Percentiles rank a stretch among this genome's conserved stretches.
Evolutionary conservation across 1,140 invertebrate species (phyloP).

Genomic region (Rhynchophorus ferrugineus): DNA sequence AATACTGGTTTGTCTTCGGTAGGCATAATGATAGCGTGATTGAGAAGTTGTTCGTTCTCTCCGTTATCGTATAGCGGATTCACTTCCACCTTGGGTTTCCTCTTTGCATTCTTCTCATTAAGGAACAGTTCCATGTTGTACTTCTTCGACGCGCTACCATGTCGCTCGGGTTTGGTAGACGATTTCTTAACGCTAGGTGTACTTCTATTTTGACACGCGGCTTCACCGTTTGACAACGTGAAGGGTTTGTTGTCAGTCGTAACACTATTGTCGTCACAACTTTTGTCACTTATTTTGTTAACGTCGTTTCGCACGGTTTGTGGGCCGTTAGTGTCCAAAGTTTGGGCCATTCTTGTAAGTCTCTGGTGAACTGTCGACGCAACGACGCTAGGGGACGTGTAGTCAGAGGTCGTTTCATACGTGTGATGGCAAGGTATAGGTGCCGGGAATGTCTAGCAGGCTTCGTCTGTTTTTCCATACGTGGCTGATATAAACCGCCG

Average conservation of each 20-base stretch:
- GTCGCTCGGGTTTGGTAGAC: no score
- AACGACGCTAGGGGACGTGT: constrained; percentile 26
- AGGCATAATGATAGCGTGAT: constrained; percentile 6
- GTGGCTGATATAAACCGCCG: constrained; percentile 25
- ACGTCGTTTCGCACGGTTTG: constrained; percentile 15
- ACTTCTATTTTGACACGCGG: constrained; percentile 5
- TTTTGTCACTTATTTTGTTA: constrained; percentile 17
- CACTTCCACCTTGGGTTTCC: constrained; percentile 15
- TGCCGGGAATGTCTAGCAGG: constrained; percentile 20
- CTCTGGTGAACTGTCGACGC: constrained; percentile 37
- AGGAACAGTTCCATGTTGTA: constrained; percentile 16
- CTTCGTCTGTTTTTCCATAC: constrained; percentile 31
- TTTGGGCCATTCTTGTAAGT: constrained; percentile 38
- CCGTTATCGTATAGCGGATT: constrained; percentile 13
- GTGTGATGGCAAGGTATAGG: constrained; percentile 24
- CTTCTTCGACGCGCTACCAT: constrained; percentile 5
- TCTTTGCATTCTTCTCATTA: constrained; percentile 20
- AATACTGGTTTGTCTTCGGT: constrained; percentile 43
- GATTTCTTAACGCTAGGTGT: constrained; percentile 1
- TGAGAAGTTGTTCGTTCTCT: constrained; percentile 11
- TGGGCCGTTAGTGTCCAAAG: constrained; percentile 28
- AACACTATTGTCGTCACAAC: no score
- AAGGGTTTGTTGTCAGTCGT: no score
- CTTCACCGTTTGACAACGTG: constrained; percentile 1
- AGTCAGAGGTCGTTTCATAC: constrained; percentile 31